A percentile compares a stretch with the other conserved stretches of the same genome.
phyloP scores from a whole-genome alignment of 2,797 vertebrate species.

The Enteromius trimaculatus region DNA sequence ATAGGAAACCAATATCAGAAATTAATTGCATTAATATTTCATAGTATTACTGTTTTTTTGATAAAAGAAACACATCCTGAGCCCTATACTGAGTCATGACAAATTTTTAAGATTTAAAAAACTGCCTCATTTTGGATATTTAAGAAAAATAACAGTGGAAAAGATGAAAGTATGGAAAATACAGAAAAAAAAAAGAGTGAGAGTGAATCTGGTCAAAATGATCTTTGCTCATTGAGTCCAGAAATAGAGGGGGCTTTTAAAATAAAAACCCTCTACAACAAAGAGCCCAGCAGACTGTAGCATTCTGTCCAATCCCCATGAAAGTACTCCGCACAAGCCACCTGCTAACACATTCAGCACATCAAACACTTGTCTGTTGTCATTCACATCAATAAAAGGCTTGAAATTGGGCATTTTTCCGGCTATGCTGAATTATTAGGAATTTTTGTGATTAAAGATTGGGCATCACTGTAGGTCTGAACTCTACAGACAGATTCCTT shows the following conservation, averaged over 20 bases:
- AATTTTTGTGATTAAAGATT: constrained; percentile 29
- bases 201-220: constrained; percentile 61
- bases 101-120: neutral
- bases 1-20: too few relatives aligned
- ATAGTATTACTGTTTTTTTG: too few relatives aligned
- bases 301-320: constrained; percentile 31
- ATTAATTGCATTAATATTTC: too few relatives aligned
- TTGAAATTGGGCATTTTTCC: constrained; percentile 37
- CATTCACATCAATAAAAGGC: constrained; percentile 57
- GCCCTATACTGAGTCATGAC: neutral
- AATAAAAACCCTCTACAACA: constrained; percentile 58
- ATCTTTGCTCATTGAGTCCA: constrained; percentile 61
- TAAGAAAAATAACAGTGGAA: neutral
- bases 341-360: constrained; percentile 61
- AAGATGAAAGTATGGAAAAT: neutral
- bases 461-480: neutral
- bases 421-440: constrained; percentile 10
- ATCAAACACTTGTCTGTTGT: constrained; percentile 57
- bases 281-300: constrained; percentile 57
- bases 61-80: too few relatives aligned
- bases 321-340: constrained; percentile 54
- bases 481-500: constrained; percentile 14
- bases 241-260: constrained; percentile 56
- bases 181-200: constrained; percentile 36
- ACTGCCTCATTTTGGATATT: neutral